Percentiles rank a stretch among this genome's conserved stretches.
Evolutionary conservation across 1,140 invertebrate genomes (phyloP).

Genomic region (Danaus melanippus): DNA sequence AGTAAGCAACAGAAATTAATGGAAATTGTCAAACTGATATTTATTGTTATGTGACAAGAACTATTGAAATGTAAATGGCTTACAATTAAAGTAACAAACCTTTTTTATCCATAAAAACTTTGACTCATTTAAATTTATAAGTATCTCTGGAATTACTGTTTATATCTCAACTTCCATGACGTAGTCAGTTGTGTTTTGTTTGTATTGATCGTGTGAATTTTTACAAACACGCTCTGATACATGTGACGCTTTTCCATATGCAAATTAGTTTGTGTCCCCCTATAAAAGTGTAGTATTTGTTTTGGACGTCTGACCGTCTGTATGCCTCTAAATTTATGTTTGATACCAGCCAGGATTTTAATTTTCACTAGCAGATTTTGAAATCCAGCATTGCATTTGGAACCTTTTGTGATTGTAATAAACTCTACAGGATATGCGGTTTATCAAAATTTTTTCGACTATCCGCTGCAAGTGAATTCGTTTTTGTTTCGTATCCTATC

Average conservation of each 20-base stretch:
- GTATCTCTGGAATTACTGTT: no score
- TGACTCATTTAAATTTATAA: no score
- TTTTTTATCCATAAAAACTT: no score
- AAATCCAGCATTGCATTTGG: constrained; percentile 3
- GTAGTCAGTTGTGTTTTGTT: no score
- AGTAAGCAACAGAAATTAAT: no score
- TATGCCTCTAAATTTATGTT: constrained; percentile 49
- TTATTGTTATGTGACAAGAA: no score
- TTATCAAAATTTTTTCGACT: constrained; percentile 1
- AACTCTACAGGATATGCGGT: background rate
- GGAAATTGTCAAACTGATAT: no score
- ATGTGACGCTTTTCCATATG: constrained; percentile 59
- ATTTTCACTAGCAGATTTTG: constrained; percentile 20
- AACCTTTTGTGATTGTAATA: background rate
- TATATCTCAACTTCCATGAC: no score
- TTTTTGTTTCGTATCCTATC: constrained; percentile 18
- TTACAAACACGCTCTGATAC: constrained; percentile 34
- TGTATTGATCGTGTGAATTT: constrained; percentile 20
- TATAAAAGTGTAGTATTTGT: constrained; percentile 56
- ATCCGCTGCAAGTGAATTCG: constrained; percentile 8
- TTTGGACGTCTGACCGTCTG: constrained; percentile 51
- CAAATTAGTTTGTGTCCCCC: constrained; percentile 56
- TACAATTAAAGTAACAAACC: no score
- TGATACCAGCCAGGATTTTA: constrained; percentile 27
- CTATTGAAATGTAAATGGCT: no score